phyloP scores from a whole-genome alignment of 2,113 vertebrate genomes.

The Elgaria multicarinata region DNA sequence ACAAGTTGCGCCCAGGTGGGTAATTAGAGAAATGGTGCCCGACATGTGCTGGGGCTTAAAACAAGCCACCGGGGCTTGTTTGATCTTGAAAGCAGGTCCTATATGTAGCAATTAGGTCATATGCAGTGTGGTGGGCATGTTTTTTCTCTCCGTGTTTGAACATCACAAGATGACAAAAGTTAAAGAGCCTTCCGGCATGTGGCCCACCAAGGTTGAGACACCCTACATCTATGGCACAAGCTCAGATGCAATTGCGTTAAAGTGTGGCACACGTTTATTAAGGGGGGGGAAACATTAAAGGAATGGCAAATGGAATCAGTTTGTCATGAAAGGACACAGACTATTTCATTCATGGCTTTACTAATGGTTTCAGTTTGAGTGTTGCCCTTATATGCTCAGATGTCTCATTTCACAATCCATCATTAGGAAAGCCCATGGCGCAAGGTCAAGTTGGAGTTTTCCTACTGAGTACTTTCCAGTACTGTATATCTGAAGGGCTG shows the following conservation, averaged over 20 bases:
- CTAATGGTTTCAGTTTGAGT: constrained; percentile 61
- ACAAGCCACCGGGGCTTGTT: no score
- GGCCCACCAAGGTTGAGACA: neutral
- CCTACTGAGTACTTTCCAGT: constrained; percentile 42
- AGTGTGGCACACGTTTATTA: constrained; percentile 31
- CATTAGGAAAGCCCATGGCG: constrained; percentile 6
- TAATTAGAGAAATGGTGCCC: no score
- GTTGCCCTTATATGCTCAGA: constrained; percentile 46
- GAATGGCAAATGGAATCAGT: constrained; percentile 64
- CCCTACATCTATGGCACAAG: constrained; percentile 14
- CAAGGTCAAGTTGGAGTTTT: constrained; percentile 33
- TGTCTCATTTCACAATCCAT: constrained; percentile 54
- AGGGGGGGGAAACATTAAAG: constrained; percentile 23
- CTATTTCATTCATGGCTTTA: constrained; percentile 52
- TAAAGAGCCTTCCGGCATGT: neutral
- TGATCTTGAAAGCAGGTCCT: no score
- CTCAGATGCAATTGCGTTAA: constrained; percentile 41
- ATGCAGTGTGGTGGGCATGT: neutral
- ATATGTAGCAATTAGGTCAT: neutral
- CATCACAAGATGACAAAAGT: neutral
- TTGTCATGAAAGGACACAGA: constrained; percentile 47
- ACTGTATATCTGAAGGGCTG: constrained; percentile 60
- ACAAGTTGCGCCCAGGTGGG: no score
- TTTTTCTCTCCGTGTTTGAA: neutral
- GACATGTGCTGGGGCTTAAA: no score